Evolutionary conservation across 2,797 vertebrate genomes (phyloP).

Genomic region (Nannoperca australis): DNA sequence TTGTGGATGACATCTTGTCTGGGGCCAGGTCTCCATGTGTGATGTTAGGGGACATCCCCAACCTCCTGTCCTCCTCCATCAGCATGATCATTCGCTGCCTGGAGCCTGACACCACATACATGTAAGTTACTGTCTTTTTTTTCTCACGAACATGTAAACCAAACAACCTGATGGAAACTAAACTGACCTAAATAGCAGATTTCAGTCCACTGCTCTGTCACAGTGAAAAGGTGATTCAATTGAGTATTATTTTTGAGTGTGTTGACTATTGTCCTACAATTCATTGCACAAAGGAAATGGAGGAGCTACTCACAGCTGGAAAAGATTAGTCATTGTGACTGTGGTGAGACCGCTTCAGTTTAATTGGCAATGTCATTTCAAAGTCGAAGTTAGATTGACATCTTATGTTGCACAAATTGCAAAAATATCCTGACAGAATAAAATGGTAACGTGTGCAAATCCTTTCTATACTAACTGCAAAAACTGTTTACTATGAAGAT

Average conservation of each 20-base stretch:
- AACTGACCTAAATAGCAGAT: not conserved
- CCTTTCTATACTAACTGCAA: not conserved
- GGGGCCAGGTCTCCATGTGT: slow-evolving; percentile 98
- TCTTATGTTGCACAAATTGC: not conserved
- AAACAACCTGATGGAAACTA: not conserved
- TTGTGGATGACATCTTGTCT: slow-evolving; percentile 96
- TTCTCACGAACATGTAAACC: not conserved
- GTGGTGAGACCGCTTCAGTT: slow-evolving; percentile 23
- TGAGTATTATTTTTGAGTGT: not conserved
- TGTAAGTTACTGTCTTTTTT: slow-evolving; percentile 85
- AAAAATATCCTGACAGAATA: not conserved
- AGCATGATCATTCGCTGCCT: slow-evolving; percentile 95
- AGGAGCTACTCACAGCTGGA: slow-evolving; percentile 33
- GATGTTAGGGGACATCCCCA: slow-evolving; percentile 95
- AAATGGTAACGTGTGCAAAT: not conserved
- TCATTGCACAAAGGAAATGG: slow-evolving; percentile 13
- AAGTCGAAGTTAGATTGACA: not conserved
- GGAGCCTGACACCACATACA: slow-evolving; percentile 96
- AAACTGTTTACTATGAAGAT: not conserved
- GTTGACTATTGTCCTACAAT: slow-evolving; percentile 12
- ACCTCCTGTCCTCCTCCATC: slow-evolving; percentile 91
- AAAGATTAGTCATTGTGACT: slow-evolving; percentile 34
- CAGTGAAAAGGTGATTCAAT: not conserved
- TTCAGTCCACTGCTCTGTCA: not conserved
- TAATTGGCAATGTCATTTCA: slow-evolving; percentile 10